A percentile compares a stretch with the other conserved stretches of the same genome.
These are phyloP conservation scores for Psephotus haematonotus DNA, from an alignment of 2,113 vertebrate species.

Conservation along the genomic window DNA sequence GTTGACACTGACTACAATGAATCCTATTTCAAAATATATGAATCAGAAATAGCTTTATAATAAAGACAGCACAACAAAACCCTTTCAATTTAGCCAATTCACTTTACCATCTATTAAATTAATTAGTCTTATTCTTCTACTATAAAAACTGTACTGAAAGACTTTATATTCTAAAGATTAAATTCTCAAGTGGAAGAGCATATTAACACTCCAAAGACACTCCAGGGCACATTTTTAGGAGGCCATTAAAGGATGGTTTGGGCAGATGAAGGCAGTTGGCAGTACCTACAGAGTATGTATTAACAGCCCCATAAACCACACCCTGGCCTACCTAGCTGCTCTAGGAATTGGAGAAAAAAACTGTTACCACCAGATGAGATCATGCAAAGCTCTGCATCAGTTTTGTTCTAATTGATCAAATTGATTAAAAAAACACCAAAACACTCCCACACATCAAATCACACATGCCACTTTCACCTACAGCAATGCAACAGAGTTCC, in stretches of 20 bases:
- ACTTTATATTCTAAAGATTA: not conserved
- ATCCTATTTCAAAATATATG: not conserved
- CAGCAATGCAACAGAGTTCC: not conserved
- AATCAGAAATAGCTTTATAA: not conserved
- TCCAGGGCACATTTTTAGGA: not conserved
- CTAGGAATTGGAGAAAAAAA: not conserved
- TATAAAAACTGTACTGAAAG: not conserved
- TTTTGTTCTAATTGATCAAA: not conserved
- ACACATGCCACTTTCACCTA: not conserved
- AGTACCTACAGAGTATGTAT: not conserved
- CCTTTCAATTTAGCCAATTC: not conserved
- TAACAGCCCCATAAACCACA: not conserved
- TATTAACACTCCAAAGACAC: slow-evolving; percentile 20
- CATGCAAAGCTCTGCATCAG: not conserved
- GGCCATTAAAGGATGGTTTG: not conserved
- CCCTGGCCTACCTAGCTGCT: not conserved
- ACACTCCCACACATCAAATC: not conserved
- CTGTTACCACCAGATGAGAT: not conserved
- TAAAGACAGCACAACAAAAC: not conserved
- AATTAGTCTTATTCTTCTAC: slow-evolving; percentile 2
- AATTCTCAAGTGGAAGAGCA: not conserved
- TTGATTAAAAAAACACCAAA: not conserved
- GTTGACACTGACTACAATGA: not conserved
- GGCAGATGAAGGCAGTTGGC: not conserved
- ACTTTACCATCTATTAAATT: not conserved